Evolutionary conservation across 2,797 vertebrate species (phyloP).

Genomic region (Tamandua tetradactyla): DNA sequence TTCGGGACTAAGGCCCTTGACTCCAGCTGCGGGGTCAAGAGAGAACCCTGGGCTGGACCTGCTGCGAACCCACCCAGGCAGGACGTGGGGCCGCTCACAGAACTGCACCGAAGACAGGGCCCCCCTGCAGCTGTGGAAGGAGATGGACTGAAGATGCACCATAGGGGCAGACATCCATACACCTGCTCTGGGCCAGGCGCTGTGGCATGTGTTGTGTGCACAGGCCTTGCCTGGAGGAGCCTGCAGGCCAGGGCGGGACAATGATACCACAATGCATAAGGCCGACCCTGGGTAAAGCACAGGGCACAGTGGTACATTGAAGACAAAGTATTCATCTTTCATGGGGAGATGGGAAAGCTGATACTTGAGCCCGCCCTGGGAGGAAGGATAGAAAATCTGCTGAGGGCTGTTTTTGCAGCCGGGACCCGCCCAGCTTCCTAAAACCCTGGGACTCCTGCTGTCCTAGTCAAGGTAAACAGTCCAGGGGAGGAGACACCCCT

Average conservation of each 20-base stretch:
- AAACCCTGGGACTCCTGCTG: not conserved
- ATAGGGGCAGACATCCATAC: not conserved
- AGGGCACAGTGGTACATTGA: not conserved
- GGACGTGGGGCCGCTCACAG: not conserved
- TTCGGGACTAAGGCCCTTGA: not conserved
- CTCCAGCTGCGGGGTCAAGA: not conserved
- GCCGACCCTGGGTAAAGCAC: not conserved
- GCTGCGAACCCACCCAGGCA: fast-evolving
- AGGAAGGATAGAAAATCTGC: not conserved
- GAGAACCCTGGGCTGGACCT: not conserved
- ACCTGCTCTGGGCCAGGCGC: not conserved
- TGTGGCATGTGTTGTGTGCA: not conserved
- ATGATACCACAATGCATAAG: not conserved
- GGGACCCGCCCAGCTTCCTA: not conserved
- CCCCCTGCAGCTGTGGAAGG: not conserved
- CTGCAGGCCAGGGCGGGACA: fast-evolving
- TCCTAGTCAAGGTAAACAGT: not conserved
- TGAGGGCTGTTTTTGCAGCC: not conserved
- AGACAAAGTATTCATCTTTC: not conserved
- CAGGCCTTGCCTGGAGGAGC: not conserved
- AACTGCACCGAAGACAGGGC: not conserved
- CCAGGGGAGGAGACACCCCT: not conserved
- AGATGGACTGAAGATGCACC: not conserved
- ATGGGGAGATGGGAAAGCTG: not conserved
- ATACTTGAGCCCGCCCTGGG: not conserved